Percentiles rank a stretch among this genome's conserved stretches.
Evolutionary conservation across 2,888 invertebrate genomes (phyloP).

Genomic region (Apoderus coryli): DNA sequence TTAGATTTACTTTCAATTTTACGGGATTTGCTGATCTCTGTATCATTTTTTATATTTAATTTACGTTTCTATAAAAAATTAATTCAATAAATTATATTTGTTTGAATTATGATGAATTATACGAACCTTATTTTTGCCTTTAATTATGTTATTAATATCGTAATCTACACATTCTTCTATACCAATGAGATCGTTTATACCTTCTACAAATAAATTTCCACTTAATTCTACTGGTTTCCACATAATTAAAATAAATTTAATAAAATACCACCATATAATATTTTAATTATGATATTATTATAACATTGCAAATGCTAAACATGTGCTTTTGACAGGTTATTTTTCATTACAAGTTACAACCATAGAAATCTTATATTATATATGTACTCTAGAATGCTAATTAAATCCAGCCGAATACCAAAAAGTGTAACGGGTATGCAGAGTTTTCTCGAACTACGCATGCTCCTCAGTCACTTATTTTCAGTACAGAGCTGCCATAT

Average conservation of each 20-base stretch:
- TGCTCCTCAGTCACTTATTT: too few relatives aligned
- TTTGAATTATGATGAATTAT: not conserved
- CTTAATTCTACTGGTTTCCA: constrained; percentile 56
- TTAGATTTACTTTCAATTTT: not conserved
- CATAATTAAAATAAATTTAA: not conserved
- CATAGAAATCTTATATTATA: too few relatives aligned
- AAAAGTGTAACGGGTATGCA: too few relatives aligned
- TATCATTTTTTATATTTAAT: constrained; percentile 12
- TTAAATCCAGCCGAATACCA: too few relatives aligned
- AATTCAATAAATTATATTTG: constrained; percentile 4
- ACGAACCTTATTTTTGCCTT: constrained; percentile 16
- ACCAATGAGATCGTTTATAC: constrained; percentile 55
- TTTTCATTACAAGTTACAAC: too few relatives aligned
- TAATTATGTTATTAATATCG: constrained; percentile 38
- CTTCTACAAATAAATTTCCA: constrained; percentile 35
- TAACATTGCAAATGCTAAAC: too few relatives aligned
- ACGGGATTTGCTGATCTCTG: constrained; percentile 4
- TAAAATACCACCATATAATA: constrained; percentile 1
- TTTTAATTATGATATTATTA: too few relatives aligned
- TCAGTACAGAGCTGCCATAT: too few relatives aligned
- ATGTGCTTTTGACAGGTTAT: too few relatives aligned
- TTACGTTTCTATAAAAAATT: constrained; percentile 13
- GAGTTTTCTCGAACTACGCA: too few relatives aligned
- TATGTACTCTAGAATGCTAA: too few relatives aligned
- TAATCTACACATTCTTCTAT: constrained; percentile 67